These are phyloP conservation scores for Lissonota sp. DNA, from an alignment of 2,888 invertebrate genomes.

Conservation along the genomic window DNA sequence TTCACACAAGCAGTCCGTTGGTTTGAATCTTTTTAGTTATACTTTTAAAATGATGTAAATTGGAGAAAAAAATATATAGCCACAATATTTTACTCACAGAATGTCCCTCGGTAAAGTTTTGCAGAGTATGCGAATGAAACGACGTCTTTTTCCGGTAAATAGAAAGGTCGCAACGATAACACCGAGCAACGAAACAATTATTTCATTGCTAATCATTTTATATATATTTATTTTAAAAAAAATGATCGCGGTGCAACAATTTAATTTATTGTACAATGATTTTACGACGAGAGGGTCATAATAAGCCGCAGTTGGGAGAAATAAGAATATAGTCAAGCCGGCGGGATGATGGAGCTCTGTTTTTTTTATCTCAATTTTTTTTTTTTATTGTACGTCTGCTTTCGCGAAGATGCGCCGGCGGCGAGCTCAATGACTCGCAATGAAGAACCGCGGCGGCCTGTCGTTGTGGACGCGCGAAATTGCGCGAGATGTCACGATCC, in stretches of 20 bases:
- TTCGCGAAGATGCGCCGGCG: constrained; percentile 20
- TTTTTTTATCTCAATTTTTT: background rate
- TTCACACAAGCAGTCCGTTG: background rate
- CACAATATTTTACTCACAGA: constrained; percentile 85
- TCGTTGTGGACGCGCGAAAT: constrained; percentile 15
- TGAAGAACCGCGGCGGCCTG: constrained; percentile 51
- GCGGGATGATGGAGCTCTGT: background rate
- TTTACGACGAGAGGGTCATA: background rate
- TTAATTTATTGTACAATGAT: constrained; percentile 1
- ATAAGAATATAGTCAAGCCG: background rate
- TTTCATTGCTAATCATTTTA: constrained; percentile 87
- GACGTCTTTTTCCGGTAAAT: constrained; percentile 86
- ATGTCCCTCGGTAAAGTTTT: constrained; percentile 88
- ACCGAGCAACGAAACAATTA: constrained; percentile 90
- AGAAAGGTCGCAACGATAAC: constrained; percentile 87
- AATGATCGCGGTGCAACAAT: constrained; percentile 10
- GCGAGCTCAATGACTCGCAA: constrained; percentile 57
- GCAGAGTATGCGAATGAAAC: constrained; percentile 86
- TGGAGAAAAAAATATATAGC: background rate
- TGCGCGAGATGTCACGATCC: constrained; percentile 57
- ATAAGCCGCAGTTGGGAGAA: background rate
- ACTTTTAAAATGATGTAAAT: background rate
- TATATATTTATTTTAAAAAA: background rate
- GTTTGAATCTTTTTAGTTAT: background rate
- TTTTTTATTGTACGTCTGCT: constrained; percentile 8